Evolutionary conservation across 2,797 vertebrate genomes (phyloP).

Genomic region (Sebastiscus tertius): DNA sequence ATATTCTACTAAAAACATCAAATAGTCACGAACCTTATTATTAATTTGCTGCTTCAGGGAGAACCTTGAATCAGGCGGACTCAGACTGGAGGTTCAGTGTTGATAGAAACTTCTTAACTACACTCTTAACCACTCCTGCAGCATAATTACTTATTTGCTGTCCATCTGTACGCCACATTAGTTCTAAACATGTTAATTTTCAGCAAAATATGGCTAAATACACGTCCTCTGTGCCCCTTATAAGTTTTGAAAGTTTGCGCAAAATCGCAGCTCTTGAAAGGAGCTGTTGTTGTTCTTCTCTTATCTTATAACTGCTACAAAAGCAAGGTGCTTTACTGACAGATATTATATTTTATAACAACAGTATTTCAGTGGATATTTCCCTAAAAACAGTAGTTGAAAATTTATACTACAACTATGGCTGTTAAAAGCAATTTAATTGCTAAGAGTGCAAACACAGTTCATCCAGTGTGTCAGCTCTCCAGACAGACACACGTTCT

Average conservation of each 20-base stretch:
- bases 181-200: not conserved
- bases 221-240: not conserved
- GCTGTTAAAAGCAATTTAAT: not conserved
- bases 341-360: not conserved
- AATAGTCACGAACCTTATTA: not conserved
- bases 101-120: not conserved
- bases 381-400: not conserved
- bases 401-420: not conserved
- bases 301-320: not conserved
- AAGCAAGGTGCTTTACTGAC: not conserved
- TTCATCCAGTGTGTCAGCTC: not conserved
- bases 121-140: not conserved
- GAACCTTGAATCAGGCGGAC: not conserved
- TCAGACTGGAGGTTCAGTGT: not conserved
- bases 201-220: not conserved
- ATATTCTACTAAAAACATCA: not conserved
- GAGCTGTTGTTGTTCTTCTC: not conserved
- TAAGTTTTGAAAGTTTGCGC: not conserved
- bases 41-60: not conserved
- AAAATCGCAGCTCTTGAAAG: not conserved
- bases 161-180: not conserved
- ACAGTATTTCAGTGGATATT: not conserved
- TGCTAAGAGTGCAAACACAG: not conserved
- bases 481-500: conserved; percentile 1
- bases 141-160: not conserved